phyloP scores from a whole-genome alignment of 2,113 vertebrate species.

The Anoura caudifer region DNA sequence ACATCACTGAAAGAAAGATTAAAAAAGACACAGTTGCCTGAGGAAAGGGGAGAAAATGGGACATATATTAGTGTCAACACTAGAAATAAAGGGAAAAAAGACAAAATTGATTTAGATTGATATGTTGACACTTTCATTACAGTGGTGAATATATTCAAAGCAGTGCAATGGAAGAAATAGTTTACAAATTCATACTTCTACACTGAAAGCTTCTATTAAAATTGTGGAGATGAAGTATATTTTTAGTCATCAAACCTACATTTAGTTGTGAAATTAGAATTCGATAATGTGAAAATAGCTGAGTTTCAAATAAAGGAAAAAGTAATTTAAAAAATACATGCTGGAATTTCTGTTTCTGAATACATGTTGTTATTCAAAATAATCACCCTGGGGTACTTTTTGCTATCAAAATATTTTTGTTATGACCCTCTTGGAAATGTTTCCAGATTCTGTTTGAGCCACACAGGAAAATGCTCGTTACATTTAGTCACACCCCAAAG shows the following conservation, averaged over 20 bases:
- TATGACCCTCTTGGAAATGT: neutral
- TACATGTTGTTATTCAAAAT: neutral
- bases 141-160: conserved; percentile 14
- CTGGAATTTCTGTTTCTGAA: conserved; percentile 23
- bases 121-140: neutral
- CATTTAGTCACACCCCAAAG: neutral
- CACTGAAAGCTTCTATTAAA: neutral
- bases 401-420: conserved; percentile 2
- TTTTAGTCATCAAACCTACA: neutral
- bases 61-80: too few species aligned
- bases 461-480: conserved; percentile 13
- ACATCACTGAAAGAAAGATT: neutral
- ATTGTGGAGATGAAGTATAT: neutral
- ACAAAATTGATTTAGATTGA: neutral
- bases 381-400: conserved; percentile 6
- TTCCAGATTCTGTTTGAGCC: conserved; percentile 35
- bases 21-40: neutral
- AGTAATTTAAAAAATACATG: neutral
- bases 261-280: conserved; percentile 32
- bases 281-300: conserved; percentile 12
- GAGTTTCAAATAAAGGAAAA: neutral
- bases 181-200: neutral
- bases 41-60: too few species aligned
- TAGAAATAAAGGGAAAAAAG: neutral
- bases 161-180: neutral